phyloP scores from a whole-genome alignment of 1,140 invertebrate genomes.

The Rhagoletis pomonella region DNA sequence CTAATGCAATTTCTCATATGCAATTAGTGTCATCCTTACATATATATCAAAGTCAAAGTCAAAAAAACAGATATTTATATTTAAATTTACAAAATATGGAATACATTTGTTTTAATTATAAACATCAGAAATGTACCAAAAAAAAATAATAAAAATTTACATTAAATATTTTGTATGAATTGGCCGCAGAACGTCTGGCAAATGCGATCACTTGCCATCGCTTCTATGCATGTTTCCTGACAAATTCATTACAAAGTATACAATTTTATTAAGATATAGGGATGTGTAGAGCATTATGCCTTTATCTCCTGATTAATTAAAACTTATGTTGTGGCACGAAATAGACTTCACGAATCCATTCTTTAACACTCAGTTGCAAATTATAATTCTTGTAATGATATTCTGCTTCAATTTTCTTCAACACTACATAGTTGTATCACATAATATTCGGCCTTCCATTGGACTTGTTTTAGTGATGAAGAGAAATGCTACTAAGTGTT shows the following conservation, averaged over 20 bases:
- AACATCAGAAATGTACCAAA: constrained; percentile 2
- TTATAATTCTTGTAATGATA: not conserved
- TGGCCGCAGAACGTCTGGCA: not conserved
- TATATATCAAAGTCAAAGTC: not conserved
- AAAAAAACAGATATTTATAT: not conserved
- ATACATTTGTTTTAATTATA: constrained; percentile 25
- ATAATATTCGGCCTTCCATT: not conserved
- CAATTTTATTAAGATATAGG: not conserved
- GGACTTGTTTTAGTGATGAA: not conserved
- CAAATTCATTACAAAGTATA: too few relatives aligned
- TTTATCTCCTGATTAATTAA: not conserved
- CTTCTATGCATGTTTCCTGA: too few relatives aligned
- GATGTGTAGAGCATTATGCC: not conserved
- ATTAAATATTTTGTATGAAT: not conserved
- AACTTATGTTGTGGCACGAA: not conserved
- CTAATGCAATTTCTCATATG: not conserved
- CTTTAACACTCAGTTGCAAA: not conserved
- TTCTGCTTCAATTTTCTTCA: not conserved
- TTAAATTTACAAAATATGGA: constrained; percentile 21
- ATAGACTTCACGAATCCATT: not conserved
- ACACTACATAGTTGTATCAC: constrained; percentile 13
- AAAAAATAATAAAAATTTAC: not conserved
- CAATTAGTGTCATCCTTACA: not conserved
- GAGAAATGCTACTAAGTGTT: not conserved
- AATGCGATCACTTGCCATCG: too few relatives aligned